Conservation (phyloP, 2,113 vertebrate genomes). For the Polypterus bichir region DNA sequence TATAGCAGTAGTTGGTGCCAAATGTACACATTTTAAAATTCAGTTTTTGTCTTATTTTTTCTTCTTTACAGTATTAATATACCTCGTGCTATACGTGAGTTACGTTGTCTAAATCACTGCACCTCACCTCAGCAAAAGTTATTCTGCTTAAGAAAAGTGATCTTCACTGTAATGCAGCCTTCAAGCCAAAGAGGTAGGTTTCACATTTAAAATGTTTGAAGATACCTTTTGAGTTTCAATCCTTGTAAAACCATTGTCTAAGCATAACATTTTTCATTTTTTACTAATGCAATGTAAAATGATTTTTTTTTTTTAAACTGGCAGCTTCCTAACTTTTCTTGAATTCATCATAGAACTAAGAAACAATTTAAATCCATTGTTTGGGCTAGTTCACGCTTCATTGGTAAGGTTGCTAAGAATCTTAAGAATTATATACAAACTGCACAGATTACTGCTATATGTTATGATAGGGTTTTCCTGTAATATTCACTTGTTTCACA, state of each 20-base stretch:
- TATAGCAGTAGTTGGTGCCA: too few species aligned
- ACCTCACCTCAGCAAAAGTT: slow-evolving; percentile 87
- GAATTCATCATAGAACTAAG: too few species aligned
- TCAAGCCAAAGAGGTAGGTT: slow-evolving; percentile 67
- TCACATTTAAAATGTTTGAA: not conserved
- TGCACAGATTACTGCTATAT: too few species aligned
- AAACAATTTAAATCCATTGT: too few species aligned
- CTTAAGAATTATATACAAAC: too few species aligned
- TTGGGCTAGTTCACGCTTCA: too few species aligned
- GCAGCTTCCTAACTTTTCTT: too few species aligned
- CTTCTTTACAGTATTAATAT: slow-evolving; percentile 69
- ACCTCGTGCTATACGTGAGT: slow-evolving; percentile 77
- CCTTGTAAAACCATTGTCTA: too few species aligned
- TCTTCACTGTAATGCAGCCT: slow-evolving; percentile 71
- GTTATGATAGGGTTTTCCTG: too few species aligned
- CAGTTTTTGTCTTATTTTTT: not conserved
- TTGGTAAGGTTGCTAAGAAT: too few species aligned
- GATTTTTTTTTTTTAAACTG: not conserved
- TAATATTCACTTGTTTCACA: too few species aligned
- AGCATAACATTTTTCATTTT: not conserved
- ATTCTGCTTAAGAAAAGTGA: slow-evolving; percentile 70
- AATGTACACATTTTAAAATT: too few species aligned
- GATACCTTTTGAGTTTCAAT: not conserved
- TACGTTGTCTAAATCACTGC: slow-evolving; percentile 77
- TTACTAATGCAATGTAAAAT: not conserved